Percentiles rank a stretch among this genome's conserved stretches.
phyloP scores from a whole-genome alignment of 2,113 vertebrate species.

The Chionodraco myersi region DNA sequence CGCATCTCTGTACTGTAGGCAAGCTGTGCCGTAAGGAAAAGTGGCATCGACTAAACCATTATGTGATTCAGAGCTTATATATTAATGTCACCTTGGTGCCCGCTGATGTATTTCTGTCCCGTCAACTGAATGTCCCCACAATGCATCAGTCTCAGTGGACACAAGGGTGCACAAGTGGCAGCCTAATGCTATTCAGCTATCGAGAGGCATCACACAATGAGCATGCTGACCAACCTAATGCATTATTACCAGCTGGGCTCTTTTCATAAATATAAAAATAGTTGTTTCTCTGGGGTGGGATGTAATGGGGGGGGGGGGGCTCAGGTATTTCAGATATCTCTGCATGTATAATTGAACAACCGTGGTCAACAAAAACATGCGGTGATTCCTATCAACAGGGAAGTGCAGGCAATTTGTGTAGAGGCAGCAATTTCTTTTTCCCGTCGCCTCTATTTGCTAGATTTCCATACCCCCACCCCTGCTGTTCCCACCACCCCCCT shows the following conservation, averaged over 20 bases:
- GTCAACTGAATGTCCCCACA: slow-evolving; percentile 14
- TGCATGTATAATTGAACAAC: slow-evolving; percentile 68
- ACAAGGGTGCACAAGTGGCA: slow-evolving; percentile 27
- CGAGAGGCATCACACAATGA: slow-evolving; percentile 45
- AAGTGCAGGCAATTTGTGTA: slow-evolving; percentile 69
- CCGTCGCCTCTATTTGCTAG: slow-evolving; percentile 58
- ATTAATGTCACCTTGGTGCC: not conserved
- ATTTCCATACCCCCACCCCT: slow-evolving; percentile 59
- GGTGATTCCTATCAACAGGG: slow-evolving; percentile 65
- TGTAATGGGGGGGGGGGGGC: slow-evolving; percentile 4
- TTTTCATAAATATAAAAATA: slow-evolving; percentile 58
- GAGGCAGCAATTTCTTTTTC: slow-evolving; percentile 55
- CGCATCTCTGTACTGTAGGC: not conserved
- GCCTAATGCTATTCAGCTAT: slow-evolving; percentile 42
- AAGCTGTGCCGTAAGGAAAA: not conserved
- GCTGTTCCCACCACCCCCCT: not conserved
- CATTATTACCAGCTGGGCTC: slow-evolving; percentile 49
- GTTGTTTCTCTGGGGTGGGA: slow-evolving; percentile 1
- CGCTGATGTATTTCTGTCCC: slow-evolving; percentile 31
- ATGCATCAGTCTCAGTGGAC: slow-evolving; percentile 41
- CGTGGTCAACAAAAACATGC: slow-evolving; percentile 66
- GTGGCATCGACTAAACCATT: not conserved
- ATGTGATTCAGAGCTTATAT: not conserved
- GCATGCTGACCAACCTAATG: slow-evolving; percentile 63
- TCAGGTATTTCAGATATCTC: slow-evolving; percentile 64